phyloP scores from a whole-genome alignment of 2,888 invertebrate species.

The Aplocera efformata region DNA sequence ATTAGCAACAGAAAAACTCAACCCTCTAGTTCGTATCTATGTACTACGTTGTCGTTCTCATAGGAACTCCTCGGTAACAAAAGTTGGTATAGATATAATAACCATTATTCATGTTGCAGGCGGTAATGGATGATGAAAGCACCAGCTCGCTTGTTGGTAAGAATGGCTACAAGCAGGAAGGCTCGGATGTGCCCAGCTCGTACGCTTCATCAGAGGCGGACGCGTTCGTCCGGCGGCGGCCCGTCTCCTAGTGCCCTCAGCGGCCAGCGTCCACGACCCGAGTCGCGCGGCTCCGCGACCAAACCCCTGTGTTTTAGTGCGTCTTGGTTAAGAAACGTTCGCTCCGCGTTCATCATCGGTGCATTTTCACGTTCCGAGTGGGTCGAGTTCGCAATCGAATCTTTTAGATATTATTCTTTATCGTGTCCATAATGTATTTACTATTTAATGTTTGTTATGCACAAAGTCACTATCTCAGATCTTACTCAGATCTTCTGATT shows the following conservation, averaged over 20 bases:
- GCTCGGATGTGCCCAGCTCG: conserved; percentile 63
- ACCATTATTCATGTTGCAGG: conserved; percentile 60
- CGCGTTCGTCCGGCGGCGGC: conserved; percentile 68
- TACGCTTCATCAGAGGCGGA: conserved; percentile 71
- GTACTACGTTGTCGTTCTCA: too few relatives aligned
- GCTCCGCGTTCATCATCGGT: too few relatives aligned
- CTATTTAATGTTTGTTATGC: conserved; percentile 43
- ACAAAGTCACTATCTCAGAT: conserved; percentile 55
- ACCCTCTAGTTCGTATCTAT: too few relatives aligned
- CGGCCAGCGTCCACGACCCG: too few relatives aligned
- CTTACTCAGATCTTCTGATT: conserved; percentile 47
- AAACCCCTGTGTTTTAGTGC: too few relatives aligned
- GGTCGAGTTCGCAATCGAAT: too few relatives aligned
- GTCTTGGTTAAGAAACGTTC: too few relatives aligned
- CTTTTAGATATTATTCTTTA: conserved; percentile 14
- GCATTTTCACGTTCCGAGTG: too few relatives aligned
- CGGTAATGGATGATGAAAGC: conserved; percentile 80
- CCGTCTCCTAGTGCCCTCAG: conserved; percentile 29
- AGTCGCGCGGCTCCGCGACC: too few relatives aligned
- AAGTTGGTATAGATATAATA: too few relatives aligned
- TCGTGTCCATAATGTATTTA: conserved; percentile 16
- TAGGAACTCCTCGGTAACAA: too few relatives aligned
- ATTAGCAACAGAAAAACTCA: too few relatives aligned
- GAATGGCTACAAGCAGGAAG: conserved; percentile 70
- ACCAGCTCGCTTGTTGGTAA: conserved; percentile 52